Evolutionary conservation across 2,113 vertebrate genomes (phyloP), one percentile per base, ranked within the genome.

Genomic region (Chlamydotis undulata): DNA sequence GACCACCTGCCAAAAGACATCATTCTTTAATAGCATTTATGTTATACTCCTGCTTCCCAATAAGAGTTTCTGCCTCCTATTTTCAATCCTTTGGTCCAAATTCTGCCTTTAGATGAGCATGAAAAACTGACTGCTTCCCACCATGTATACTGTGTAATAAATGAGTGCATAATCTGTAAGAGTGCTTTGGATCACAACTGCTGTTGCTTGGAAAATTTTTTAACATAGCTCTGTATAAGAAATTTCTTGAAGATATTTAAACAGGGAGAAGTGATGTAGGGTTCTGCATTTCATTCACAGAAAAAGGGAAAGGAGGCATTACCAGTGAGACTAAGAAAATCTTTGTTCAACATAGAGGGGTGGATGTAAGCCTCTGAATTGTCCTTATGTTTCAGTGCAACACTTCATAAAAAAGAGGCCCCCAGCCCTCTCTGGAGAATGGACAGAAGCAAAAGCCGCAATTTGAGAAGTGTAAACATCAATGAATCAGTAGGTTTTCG

Each of bases 1-100:
- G 97, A 3, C 99, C 99, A 83, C 99, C 99, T 99, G 91, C 28
- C 96, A 86, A 94, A 81, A 64, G 53, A 90, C 3, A 53, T 3
- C 29, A 59, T 10, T 87, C 24, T 39, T 45, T 19, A 91, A 37
- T 0, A 21, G 24, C 28, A 59, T 41, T 24, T 19, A 13, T 3
- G 12, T 33, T 63, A 22, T 6, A 25, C 10, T 77, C 21, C 4
- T 49, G 29, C 63, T 41, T 74, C 24, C 37, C 52, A 67, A 35
- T 5, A 77, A 39, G 26, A 82, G 35, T 79, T 91, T 73, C 26
- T 64, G 49, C 22, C 56, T n/a, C 4, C 2, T 12, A 19, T 63
- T 89, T 70, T 80, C 89, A 82, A 59, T 26, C 8, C 67, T 43
- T 59, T 47, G 22, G 35, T 74, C 37, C 61, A 65, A 43, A 81